Evolutionary conservation across 2,888 invertebrate species (phyloP), one percentile per base, ranked within the genome.

Genomic region (Zeuzera pyrina): DNA sequence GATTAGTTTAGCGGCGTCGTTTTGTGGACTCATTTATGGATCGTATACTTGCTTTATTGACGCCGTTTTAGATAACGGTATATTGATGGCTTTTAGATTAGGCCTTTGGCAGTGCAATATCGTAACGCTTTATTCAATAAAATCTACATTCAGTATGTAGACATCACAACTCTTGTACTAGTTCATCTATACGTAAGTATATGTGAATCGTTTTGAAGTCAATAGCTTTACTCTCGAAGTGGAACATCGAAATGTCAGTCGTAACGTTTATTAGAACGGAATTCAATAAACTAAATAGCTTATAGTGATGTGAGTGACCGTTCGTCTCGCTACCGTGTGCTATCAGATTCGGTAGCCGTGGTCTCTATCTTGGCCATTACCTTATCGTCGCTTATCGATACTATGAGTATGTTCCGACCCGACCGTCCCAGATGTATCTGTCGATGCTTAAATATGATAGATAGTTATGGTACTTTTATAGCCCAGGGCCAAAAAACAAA

Each of bases 321-420:
- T 57, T 55, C 56, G 50, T 46, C 54, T 52, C 47, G 63, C 71
- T 70, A 67, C 72, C 52, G 71, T 70, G 45, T 52, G 52, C 52
- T 68, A 71, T 71, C 72, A 71, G 70, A 73, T 74, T 68, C 79
- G 58, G 77, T 76, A 78, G 79, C 76, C 35, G 48, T 49, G 43
- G 41, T 45, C 31, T 42, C 49, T 67, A 70, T 68, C 64, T 52
- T 52, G 56, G 48, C 66, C 74, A 74, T 77, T 76, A 77, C 68
- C 72, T 71, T 74, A 74, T 73, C 73, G 70, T 71, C 61, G 66
- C 68, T 62, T 72, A 76, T 76, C 76, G 63, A 47, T 46, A 39
- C 50, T 45, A n/a, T 49, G 47, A 38, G 33, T 39, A 49, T 45
- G 42, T 57, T 55, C 55, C 49, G 50, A 29, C 21, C 45, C 50